These are phyloP conservation scores for Microtus richardsoni DNA, from an alignment of 2,113 vertebrate species.

Conservation along the genomic window DNA sequence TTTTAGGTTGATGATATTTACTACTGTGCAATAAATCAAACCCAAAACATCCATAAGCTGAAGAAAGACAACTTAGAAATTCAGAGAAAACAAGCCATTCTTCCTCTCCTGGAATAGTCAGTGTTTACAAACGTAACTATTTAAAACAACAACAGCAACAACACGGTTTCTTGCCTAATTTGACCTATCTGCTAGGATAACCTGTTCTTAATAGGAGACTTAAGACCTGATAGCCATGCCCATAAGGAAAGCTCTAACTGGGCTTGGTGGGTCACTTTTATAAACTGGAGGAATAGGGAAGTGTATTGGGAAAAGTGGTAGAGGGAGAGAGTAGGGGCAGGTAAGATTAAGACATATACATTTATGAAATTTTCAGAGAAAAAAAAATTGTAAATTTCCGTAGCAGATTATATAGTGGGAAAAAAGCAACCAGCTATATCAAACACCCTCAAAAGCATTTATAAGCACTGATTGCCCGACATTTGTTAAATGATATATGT, in stretches of 20 bases:
- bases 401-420: background rate
- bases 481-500: background rate
- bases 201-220: constrained; percentile 30
- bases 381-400: background rate
- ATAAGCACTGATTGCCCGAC: background rate
- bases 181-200: background rate
- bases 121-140: background rate
- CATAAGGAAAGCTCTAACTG: background rate
- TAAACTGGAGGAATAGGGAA: background rate
- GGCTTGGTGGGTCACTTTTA: background rate
- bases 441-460: background rate
- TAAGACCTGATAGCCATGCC: background rate
- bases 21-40: background rate
- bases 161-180: background rate
- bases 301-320: background rate
- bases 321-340: background rate
- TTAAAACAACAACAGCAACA: background rate
- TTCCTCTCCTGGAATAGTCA: background rate
- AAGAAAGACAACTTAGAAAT: constrained; percentile 38
- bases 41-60: constrained; percentile 28
- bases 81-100: constrained; percentile 34
- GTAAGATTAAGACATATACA: background rate
- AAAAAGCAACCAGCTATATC: background rate
- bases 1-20: background rate
- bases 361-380: background rate